Base-by-base conservation (phyloP, 2,888 invertebrate species). In the Drosophila suboccidentalis region DNA sequence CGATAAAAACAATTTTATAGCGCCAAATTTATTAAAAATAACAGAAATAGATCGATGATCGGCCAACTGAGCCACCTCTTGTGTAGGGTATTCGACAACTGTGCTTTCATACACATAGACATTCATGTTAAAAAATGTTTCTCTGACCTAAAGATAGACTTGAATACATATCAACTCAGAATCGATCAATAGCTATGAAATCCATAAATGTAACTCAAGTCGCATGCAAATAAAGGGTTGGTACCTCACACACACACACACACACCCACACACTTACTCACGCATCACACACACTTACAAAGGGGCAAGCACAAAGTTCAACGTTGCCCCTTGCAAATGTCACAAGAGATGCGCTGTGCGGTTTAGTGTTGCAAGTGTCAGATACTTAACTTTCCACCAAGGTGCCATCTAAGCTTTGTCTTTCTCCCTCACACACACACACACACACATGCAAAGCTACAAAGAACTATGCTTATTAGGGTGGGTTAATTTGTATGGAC, bases 281-380 rank as follows among this genome's bases (percentile, higher is more conserved):
- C 4, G 36, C 6, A 41, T 3, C 10, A 15, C 26, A 36, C 22
- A 54, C 17, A 43, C 13, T 15, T n/a, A 8, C 9, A 15, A 3
- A 6, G 43, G 6, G 51, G 32, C 43, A 50, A 55, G 49, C n/a
- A 49, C 39, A 57, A 59, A 53, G 75, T 65, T 74, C 11, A 61
- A 53, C 26, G 49, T 19, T n/a, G 36, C 15, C 51, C 50, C 8
- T 51, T 51, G 68, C 49, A 76, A 82, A 76, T 66, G 76, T 73
- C 71, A 74, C 75, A 86, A 82, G 84, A 76, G 87, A 87, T 85
- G 80, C 59, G 76, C 68, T 54, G 65, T 61, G 68, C 73, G 49
- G 62, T 53, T 71, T 63, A 41, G 46, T 50, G 71, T 57, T 76
- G 70, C 71, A 73, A 70, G 75, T 78, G 73, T 71, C 72, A 80